Conservation (phyloP, 2,797 vertebrate genomes). For the Danio aesculapii region DNA sequence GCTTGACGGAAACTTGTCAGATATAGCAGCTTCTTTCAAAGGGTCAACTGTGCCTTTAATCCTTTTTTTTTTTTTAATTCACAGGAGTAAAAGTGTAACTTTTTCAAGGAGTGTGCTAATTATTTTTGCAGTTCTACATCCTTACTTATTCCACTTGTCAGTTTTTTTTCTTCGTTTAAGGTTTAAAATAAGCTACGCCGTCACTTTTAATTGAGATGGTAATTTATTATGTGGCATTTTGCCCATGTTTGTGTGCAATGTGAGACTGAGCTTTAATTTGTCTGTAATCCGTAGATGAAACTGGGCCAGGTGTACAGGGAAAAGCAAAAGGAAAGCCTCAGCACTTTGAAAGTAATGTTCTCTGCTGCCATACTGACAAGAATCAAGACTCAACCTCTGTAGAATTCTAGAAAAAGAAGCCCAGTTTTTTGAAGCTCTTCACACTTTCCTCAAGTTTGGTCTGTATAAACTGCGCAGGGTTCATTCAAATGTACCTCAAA, state of each 20-base stretch:
- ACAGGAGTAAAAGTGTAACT: background rate
- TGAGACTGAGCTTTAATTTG: conserved; percentile 51
- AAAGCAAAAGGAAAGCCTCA: conserved; percentile 38
- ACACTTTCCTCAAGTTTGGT: background rate
- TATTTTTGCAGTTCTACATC: background rate
- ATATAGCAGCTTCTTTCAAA: no score
- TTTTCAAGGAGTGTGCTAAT: background rate
- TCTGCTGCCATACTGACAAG: conserved; percentile 7
- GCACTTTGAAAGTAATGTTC: conserved; percentile 38
- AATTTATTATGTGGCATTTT: conserved; percentile 36
- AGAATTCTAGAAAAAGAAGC: background rate
- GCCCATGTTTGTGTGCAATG: conserved; percentile 28
- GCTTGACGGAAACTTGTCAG: no score
- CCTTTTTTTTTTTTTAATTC: background rate
- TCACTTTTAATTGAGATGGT: conserved; percentile 32
- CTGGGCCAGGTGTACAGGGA: conserved; percentile 63
- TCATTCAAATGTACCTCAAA: background rate
- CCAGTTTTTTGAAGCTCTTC: background rate
- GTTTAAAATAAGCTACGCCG: conserved; percentile 24
- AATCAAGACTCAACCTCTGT: conserved; percentile 16
- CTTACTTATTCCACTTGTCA: background rate
- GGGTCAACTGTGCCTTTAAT: background rate
- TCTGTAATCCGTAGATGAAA: conserved; percentile 50
- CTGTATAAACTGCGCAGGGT: background rate
- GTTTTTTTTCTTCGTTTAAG: background rate